A percentile compares a stretch with the other conserved stretches of the same genome.
Conservation (phyloP, 2,888 invertebrate species). For the Drosophila ezoana region DNA sequence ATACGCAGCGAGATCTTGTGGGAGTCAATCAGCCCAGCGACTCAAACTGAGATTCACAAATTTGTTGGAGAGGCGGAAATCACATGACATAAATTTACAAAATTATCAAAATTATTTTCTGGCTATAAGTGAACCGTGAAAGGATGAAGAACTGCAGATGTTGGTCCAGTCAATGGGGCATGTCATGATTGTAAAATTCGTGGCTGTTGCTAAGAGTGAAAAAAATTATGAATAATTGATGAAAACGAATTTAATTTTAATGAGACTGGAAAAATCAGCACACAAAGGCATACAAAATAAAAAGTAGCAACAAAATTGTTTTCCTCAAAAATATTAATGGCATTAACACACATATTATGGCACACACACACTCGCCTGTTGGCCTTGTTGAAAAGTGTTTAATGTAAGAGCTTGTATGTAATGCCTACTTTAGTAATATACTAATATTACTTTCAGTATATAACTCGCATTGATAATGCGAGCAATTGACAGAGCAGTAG, state of each 20-base stretch:
- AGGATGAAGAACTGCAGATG: slow-evolving; percentile 8
- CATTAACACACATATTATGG: slow-evolving; percentile 5
- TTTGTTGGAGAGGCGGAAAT: slow-evolving; percentile 29
- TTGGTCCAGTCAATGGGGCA: background rate
- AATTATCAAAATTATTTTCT: background rate
- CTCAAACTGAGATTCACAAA: slow-evolving; percentile 22
- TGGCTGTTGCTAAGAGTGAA: slow-evolving; percentile 28
- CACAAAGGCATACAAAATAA: background rate
- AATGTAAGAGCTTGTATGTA: slow-evolving; percentile 28
- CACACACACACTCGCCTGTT: slow-evolving; percentile 12
- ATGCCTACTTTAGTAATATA: slow-evolving; percentile 8
- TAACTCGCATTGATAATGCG: slow-evolving; percentile 48
- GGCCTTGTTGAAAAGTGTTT: slow-evolving; percentile 51
- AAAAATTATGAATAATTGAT: slow-evolving; percentile 41
- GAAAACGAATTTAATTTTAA: slow-evolving; percentile 25
- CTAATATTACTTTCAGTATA: background rate
- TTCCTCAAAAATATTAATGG: slow-evolving; percentile 25
- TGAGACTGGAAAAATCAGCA: slow-evolving; percentile 1
- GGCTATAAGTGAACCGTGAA: background rate
- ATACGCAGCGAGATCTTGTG: slow-evolving; percentile 46
- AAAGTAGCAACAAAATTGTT: background rate
- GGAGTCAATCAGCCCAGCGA: slow-evolving; percentile 59
- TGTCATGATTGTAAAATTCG: background rate
- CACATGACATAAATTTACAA: slow-evolving; percentile 36
- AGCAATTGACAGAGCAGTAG: slow-evolving; percentile 68